Conservation (phyloP, 1,140 invertebrate species). For the Schlechtendalia chinensis region DNA sequence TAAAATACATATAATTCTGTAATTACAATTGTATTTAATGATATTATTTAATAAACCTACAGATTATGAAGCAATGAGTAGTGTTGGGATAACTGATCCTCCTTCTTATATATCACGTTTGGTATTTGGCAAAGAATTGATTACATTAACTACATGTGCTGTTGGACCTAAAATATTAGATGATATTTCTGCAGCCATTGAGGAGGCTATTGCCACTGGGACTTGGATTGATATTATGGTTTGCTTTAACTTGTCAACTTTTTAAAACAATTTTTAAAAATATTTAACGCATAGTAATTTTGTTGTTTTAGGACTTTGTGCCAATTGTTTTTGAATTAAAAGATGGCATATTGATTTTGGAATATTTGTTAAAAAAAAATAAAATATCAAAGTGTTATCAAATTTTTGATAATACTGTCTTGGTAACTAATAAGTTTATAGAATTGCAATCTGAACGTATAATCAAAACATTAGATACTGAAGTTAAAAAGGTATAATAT, state of each 20-base stretch:
- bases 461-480: constrained; percentile 10
- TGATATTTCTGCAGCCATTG: constrained; percentile 78
- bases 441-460: constrained; percentile 60
- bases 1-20: not conserved
- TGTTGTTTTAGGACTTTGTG: constrained; percentile 62
- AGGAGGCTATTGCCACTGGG: constrained; percentile 75
- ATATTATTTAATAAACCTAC: constrained; percentile 52
- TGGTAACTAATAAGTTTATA: constrained; percentile 65
- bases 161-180: constrained; percentile 73
- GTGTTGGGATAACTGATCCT: constrained; percentile 85
- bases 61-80: constrained; percentile 87
- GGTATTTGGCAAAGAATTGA: constrained; percentile 67
- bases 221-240: constrained; percentile 75
- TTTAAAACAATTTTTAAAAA: not conserved
- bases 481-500: constrained; percentile 31
- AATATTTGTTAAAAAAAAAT: constrained; percentile 59
- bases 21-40: constrained; percentile 7
- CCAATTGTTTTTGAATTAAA: constrained; percentile 76
- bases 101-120: constrained; percentile 77
- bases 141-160: constrained; percentile 72
- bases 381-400: constrained; percentile 51
- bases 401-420: constrained; percentile 59
- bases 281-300: not conserved
- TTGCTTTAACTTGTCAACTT: constrained; percentile 43
- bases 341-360: constrained; percentile 73